These are phyloP conservation scores for Aphidius colemani DNA, from an alignment of 2,888 invertebrate species.

Conservation along the genomic window DNA sequence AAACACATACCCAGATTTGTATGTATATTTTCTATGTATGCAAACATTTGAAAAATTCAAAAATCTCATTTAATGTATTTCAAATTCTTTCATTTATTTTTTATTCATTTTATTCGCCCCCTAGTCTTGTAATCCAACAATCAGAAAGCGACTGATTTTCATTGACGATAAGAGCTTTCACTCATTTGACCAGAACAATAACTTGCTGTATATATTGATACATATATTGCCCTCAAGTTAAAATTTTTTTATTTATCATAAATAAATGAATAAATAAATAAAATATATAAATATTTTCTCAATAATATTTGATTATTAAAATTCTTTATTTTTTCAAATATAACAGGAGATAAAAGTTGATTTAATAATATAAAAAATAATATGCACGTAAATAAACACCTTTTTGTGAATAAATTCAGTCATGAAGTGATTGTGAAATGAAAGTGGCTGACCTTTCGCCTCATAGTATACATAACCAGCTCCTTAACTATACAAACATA, in stretches of 20 bases:
- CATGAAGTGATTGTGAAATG: slow-evolving; percentile 42
- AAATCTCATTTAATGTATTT: neutral
- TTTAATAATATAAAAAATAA: too few species aligned
- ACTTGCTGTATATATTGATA: too few species aligned
- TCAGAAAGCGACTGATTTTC: neutral
- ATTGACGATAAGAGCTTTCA: neutral
- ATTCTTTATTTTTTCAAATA: neutral
- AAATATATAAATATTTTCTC: neutral
- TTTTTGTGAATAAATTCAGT: too few species aligned
- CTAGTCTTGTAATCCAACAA: neutral
- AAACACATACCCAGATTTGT: too few species aligned
- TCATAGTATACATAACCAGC: slow-evolving; percentile 19
- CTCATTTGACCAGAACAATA: neutral
- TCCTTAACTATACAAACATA: too few species aligned
- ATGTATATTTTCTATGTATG: too few species aligned
- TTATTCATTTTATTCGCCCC: too few species aligned
- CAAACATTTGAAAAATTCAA: neutral
- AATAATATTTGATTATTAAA: neutral
- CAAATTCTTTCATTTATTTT: neutral
- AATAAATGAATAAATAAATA: neutral
- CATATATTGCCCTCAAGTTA: too few species aligned
- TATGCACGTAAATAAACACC: too few species aligned
- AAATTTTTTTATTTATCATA: too few species aligned
- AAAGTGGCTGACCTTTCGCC: slow-evolving; percentile 47
- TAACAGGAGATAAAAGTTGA: too few species aligned